Evolutionary conservation across 2,113 vertebrate species (phyloP), one percentile per base, ranked within the genome.

Genomic region (Lycaon pictus): DNA sequence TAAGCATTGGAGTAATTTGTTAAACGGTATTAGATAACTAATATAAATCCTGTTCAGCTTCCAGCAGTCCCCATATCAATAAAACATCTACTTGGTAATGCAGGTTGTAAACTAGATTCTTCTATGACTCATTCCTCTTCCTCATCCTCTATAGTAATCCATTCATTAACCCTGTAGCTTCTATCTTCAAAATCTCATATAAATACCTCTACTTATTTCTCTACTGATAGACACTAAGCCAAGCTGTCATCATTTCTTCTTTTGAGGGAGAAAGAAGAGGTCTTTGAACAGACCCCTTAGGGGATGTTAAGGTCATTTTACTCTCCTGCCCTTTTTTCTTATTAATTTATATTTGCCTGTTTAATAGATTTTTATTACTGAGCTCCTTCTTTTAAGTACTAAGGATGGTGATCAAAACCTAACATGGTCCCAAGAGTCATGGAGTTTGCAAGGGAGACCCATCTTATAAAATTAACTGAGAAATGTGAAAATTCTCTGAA

Each of bases 401-500:
- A 27, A 43, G 20, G 29, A 82, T 87, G 20, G 12, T 79, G 10
- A 95, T 85, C 69, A 94, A 89, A 92, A 83, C 20, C 67, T 81
- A 71, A 69, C 48, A 48, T 92, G 32, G 5, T 62, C 5, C 71
- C 25, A 74, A 67, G 77, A 88, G 56, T 85, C 56, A 72, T 74
- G 20, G 10, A 93, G 43, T 88, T 74, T 84, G 23, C 58, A 63
- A 77, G 37, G 19, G 5, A 71, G 51, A 29, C 32, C 80, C n/a
- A 23, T n/a, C 81, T 81, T 85, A 84, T 77, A 53, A 86, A 58
- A 65, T 83, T 56, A 82, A 77, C 79, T 19, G 43, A 96, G 71
- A 97, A 95, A 53, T 88, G 43, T 81, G 22, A 95, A 62, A 56
- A 83, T 65, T 76, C 22, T 92, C 83, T 81, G 77, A 96, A 77